These are phyloP conservation scores for Gadus macrocephalus DNA, from an alignment of 2,113 vertebrate species.

Conservation along the genomic window DNA sequence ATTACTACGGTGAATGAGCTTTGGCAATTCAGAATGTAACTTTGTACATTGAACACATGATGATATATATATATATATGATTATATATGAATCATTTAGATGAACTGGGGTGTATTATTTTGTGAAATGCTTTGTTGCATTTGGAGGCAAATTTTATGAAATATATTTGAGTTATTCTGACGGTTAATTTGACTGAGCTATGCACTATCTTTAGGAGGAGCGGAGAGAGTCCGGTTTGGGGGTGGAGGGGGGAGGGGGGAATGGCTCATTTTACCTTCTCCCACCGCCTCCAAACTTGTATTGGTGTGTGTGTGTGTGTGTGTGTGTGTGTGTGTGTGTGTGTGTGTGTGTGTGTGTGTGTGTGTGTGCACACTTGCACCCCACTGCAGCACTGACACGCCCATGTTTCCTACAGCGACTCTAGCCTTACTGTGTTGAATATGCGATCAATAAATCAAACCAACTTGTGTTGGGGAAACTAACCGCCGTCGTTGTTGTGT, in stretches of 20 bases:
- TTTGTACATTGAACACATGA: conserved; percentile 90
- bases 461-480: conserved; percentile 43
- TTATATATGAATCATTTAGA: conserved; percentile 83
- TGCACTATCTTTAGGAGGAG: conserved; percentile 58
- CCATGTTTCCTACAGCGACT: conserved; percentile 42
- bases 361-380: too few species aligned
- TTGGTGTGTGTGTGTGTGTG: too few species aligned
- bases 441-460: conserved; percentile 51
- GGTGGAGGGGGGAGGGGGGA: not conserved
- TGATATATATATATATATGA: conserved; percentile 62
- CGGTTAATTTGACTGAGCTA: conserved; percentile 54
- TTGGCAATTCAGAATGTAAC: conserved; percentile 96
- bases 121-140: conserved; percentile 24
- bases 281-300: too few species aligned
- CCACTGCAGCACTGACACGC: conserved; percentile 1
- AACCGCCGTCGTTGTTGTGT: conserved; percentile 11
- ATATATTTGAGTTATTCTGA: conserved; percentile 22
- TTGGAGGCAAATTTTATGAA: conserved; percentile 26
- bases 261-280: not conserved
- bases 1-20: conserved; percentile 81
- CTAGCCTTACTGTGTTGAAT: conserved; percentile 53
- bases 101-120: conserved; percentile 68
- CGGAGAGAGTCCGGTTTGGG: not conserved
- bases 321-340: too few species aligned
- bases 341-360: too few species aligned